Conservation (phyloP, 1,140 invertebrate species). For the Sweltsa coloradensis region DNA sequence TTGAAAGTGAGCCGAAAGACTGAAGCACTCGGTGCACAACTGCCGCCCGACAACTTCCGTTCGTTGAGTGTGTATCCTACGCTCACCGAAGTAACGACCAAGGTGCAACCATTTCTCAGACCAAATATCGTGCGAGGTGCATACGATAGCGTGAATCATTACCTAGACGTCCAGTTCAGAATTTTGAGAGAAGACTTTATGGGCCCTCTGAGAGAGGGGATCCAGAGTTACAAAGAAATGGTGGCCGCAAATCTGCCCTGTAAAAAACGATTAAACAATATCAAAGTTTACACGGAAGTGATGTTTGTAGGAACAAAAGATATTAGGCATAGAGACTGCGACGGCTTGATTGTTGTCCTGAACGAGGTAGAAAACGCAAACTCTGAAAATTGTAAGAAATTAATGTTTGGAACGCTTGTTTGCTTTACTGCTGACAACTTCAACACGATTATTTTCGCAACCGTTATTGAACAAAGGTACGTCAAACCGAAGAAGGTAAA, state of each 20-base stretch:
- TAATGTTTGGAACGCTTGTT: constrained; percentile 60
- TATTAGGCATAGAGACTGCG: constrained; percentile 6
- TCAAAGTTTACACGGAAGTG: constrained; percentile 21
- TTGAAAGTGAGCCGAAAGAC: background rate
- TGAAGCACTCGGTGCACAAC: background rate
- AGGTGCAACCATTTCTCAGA: constrained; percentile 32
- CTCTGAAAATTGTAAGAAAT: constrained; percentile 36
- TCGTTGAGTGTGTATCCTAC: constrained; percentile 6
- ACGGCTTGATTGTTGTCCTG: constrained; percentile 9
- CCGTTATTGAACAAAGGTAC: constrained; percentile 39
- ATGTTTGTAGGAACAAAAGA: constrained; percentile 21
- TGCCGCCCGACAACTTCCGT: constrained; percentile 7
- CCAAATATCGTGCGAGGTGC: constrained; percentile 44
- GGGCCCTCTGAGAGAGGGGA: constrained; percentile 39
- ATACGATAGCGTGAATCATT: constrained; percentile 51
- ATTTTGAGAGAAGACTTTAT: constrained; percentile 64
- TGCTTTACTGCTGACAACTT: constrained; percentile 57
- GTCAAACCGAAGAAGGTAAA: too few relatives aligned
- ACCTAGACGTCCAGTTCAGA: constrained; percentile 65
- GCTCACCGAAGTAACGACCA: constrained; percentile 16
- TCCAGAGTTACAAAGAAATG: constrained; percentile 27
- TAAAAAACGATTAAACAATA: constrained; percentile 20
- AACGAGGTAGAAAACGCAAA: constrained; percentile 17
- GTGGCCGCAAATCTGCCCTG: background rate
- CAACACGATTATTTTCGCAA: constrained; percentile 48